These are phyloP conservation scores for Athalia cordata DNA, from an alignment of 2,888 invertebrate genomes.

Conservation along the genomic window DNA sequence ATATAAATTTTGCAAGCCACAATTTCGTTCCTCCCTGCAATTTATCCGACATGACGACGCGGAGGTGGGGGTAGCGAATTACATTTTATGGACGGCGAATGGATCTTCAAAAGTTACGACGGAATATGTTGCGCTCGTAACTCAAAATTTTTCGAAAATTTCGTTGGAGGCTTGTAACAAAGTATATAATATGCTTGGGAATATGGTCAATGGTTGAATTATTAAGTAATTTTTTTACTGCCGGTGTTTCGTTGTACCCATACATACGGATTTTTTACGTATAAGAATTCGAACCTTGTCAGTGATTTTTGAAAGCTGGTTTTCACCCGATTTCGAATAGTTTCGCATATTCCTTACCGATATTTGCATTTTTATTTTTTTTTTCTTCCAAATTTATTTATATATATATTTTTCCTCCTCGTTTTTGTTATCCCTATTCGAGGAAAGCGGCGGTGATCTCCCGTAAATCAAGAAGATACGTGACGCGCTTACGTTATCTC, in stretches of 20 bases:
- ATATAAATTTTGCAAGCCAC: no score
- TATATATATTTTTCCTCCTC: neutral
- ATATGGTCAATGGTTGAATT: no score
- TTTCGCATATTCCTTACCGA: constrained; percentile 17
- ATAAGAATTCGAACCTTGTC: no score
- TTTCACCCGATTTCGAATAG: constrained; percentile 10
- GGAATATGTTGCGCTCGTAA: constrained; percentile 44
- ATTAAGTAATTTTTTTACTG: no score
- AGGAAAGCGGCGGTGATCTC: constrained; percentile 32
- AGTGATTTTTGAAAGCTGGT: neutral
- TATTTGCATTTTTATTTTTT: neutral
- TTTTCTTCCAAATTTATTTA: neutral
- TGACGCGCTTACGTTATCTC: constrained; percentile 32
- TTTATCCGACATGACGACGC: no score
- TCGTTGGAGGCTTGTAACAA: neutral
- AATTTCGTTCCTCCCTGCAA: no score
- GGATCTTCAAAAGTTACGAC: constrained; percentile 43
- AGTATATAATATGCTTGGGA: neutral
- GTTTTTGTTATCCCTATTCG: neutral
- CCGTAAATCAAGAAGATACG: constrained; percentile 39
- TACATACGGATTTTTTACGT: no score
- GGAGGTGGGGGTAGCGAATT: constrained; percentile 17
- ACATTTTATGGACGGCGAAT: constrained; percentile 40
- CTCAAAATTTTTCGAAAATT: constrained; percentile 40
- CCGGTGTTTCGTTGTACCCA: no score